These are phyloP conservation scores for Scleropages formosus DNA, from an alignment of 2,797 vertebrate genomes.

Conservation along the genomic window DNA sequence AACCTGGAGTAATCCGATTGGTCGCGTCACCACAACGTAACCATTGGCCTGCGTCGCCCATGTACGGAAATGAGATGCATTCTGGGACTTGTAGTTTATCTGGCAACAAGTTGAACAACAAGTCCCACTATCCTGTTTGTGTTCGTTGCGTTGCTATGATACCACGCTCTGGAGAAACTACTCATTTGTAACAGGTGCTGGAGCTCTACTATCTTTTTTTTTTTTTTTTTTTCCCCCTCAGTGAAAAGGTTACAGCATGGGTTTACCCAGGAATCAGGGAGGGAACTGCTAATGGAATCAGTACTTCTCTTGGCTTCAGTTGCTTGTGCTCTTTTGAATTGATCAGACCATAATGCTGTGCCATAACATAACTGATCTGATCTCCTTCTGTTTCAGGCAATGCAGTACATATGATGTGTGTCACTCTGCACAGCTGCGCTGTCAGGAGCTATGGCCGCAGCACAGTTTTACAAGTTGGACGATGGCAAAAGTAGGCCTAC, in stretches of 20 bases:
- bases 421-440: background rate
- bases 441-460: conserved; percentile 46
- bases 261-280: background rate
- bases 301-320: background rate
- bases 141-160: conserved; percentile 24
- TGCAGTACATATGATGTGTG: background rate
- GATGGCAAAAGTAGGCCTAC: conserved; percentile 42
- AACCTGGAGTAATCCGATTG: background rate
- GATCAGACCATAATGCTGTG: background rate
- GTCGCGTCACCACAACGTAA: no score
- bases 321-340: conserved; percentile 1
- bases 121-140: conserved; percentile 17
- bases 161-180: background rate
- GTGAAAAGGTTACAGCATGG: background rate
- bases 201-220: no score
- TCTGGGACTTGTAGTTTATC: conserved; percentile 18
- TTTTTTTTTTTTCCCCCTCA: background rate
- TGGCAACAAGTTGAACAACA: conserved; percentile 6
- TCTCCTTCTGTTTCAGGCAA: background rate
- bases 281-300: background rate
- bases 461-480: conserved; percentile 43
- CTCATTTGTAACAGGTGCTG: background rate
- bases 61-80: background rate
- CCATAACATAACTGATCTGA: background rate
- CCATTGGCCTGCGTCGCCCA: no score